Percentiles rank a stretch among this genome's conserved stretches.
phyloP scores from a whole-genome alignment of 2,888 invertebrate species.

The Ormyrus pomaceus region DNA sequence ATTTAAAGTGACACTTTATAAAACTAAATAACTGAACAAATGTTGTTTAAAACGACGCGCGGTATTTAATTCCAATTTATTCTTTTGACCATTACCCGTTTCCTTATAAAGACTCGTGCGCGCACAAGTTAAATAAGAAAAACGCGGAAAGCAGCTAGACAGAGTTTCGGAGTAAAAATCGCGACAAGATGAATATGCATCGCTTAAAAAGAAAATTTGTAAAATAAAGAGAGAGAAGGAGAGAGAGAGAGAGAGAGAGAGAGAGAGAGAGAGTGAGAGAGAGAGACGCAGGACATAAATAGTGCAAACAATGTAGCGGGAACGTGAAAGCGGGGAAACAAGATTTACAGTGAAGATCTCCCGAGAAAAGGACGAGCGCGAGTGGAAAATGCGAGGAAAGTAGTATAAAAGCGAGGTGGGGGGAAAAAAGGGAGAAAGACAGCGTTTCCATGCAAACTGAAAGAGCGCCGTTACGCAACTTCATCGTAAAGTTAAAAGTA shows the following conservation, averaged over 20 bases:
- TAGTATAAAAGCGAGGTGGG: conserved; percentile 1
- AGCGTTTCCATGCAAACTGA: conserved; percentile 15
- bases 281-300: conserved; percentile 15
- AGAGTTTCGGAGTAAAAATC: conserved; percentile 6
- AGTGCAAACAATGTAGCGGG: conserved; percentile 27
- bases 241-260: conserved; percentile 12
- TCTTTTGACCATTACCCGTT: background rate
- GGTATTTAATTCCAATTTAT: background rate
- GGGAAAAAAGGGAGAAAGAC: conserved; percentile 2
- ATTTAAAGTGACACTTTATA: too few species aligned
- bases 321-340: conserved; percentile 10
- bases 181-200: conserved; percentile 39
- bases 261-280: background rate
- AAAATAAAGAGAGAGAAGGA: conserved; percentile 23
- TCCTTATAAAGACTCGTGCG: background rate
- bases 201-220: conserved; percentile 13
- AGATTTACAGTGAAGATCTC: conserved; percentile 34
- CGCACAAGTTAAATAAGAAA: conserved; percentile 12
- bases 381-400: conserved; percentile 54
- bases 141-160: background rate
- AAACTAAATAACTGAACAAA: too few species aligned
- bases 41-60: too few species aligned
- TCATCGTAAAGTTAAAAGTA: conserved; percentile 14
- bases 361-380: conserved; percentile 53
- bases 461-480: conserved; percentile 16